Evolutionary conservation across 2,888 invertebrate species (phyloP), one percentile per base, ranked within the genome.

Genomic region (Chorisops tibialis): DNA sequence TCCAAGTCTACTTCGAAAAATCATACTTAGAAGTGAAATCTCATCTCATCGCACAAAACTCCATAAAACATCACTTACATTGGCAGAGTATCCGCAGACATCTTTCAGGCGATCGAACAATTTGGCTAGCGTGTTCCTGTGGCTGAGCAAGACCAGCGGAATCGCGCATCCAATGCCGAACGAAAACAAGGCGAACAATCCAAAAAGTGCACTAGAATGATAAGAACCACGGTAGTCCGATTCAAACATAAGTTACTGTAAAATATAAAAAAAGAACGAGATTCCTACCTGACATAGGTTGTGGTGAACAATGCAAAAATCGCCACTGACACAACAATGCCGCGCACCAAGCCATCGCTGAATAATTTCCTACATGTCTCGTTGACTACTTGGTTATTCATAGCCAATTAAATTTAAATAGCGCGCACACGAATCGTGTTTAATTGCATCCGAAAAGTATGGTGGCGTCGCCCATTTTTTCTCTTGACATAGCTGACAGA

Each of bases 11-110:
- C n/a, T n/a, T n/a, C n/a, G n/a, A n/a, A n/a, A n/a, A n/a, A n/a
- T n/a, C n/a, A n/a, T n/a, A n/a, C n/a, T n/a, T n/a, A n/a, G n/a
- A n/a, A n/a, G n/a, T n/a, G n/a, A n/a, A n/a, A n/a, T n/a, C n/a
- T n/a, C n/a, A n/a, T n/a, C n/a, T n/a, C n/a, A n/a, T n/a, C n/a
- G n/a, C n/a, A n/a, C n/a, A n/a, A n/a, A n/a, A n/a, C n/a, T n/a
- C n/a, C n/a, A n/a, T n/a, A n/a, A n/a, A n/a, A n/a, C n/a, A n/a
- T n/a, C 47, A 60, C 62, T 64, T 67, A 67, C 67, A 37, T 21
- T 50, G 14, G 59, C 72, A 69, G 68, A 75, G 72, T 54, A 77
- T 63, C 67, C 72, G 70, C 63, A 71, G 61, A 19, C 69, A 68
- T 30, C 71, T 68, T 65, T 70, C 66, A 63, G 65, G 67, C 68